These are phyloP conservation scores for Poecilia wingei DNA, from an alignment of 2,797 vertebrate genomes.

Conservation along the genomic window DNA sequence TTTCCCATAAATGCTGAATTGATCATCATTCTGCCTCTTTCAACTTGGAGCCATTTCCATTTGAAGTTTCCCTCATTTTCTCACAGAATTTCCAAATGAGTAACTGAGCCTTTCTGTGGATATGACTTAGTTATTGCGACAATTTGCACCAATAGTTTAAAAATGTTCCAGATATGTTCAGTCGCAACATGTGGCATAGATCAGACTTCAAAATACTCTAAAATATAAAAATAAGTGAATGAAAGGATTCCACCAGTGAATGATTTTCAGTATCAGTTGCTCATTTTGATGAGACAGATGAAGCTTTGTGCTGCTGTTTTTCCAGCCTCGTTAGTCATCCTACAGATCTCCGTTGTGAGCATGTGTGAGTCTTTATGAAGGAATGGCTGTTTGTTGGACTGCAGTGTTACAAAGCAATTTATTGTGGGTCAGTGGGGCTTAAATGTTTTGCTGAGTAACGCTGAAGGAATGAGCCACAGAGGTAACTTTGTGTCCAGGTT, in stretches of 20 bases:
- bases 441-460: constrained; percentile 29
- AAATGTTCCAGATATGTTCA: not conserved
- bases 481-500: constrained; percentile 23
- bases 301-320: constrained; percentile 45
- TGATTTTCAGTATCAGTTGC: constrained; percentile 45
- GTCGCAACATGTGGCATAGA: not conserved
- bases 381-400: constrained; percentile 6
- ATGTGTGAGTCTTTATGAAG: constrained; percentile 22
- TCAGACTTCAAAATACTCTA: not conserved
- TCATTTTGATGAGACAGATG: constrained; percentile 36
- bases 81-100: not conserved
- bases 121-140: not conserved
- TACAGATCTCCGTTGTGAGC: constrained; percentile 48
- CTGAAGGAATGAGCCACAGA: constrained; percentile 23
- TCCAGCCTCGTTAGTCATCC: constrained; percentile 35
- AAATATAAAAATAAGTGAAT: not conserved
- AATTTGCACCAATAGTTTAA: not conserved
- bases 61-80: not conserved
- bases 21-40: no score
- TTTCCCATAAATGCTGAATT: not conserved
- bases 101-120: not conserved
- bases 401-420: constrained; percentile 58
- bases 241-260: constrained; percentile 32
- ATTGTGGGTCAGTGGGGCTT: constrained; percentile 60
- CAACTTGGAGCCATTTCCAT: not conserved